Evolutionary conservation across 37 sponge, comb jelly and placozoan genomes (phyloP).

Genomic region (Geodia barretti): DNA sequence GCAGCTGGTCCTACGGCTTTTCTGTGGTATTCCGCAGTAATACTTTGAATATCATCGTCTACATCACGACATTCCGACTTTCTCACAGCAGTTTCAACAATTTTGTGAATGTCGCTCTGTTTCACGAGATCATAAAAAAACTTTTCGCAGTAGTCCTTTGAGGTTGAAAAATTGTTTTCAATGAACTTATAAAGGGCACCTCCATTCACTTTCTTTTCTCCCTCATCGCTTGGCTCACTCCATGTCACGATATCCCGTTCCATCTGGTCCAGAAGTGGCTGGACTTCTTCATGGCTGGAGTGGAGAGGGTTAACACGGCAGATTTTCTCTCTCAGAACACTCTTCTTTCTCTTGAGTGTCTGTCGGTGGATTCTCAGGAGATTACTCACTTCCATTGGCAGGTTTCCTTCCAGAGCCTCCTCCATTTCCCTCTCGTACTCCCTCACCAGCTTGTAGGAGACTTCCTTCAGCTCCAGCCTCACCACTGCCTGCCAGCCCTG

Average conservation of each 20-base stretch:
- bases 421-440: slow-evolving; percentile 33
- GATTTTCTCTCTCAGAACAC: neutral
- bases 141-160: neutral
- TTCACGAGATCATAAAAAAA: slow-evolving; percentile 20
- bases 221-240: neutral
- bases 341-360: neutral
- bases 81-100: neutral
- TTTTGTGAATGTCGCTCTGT: neutral
- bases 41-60: slow-evolving; percentile 10
- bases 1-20: slow-evolving; percentile 37
- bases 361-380: neutral
- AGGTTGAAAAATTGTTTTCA: slow-evolving; percentile 12
- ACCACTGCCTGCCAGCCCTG: slow-evolving; percentile 30
- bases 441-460: neutral
- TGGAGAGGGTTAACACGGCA: neutral
- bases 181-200: slow-evolving; percentile 21
- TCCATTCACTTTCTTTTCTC: slow-evolving; percentile 14
- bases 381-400: slow-evolving; percentile 30
- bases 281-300: neutral
- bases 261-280: neutral
- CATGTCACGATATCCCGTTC: neutral
- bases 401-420: neutral
- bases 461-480: neutral
- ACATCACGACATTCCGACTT: slow-evolving; percentile 4
- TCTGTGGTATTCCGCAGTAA: neutral